Base-by-base conservation (phyloP, 2,797 vertebrate genomes). In the Enteromius thamalakanensis region DNA sequence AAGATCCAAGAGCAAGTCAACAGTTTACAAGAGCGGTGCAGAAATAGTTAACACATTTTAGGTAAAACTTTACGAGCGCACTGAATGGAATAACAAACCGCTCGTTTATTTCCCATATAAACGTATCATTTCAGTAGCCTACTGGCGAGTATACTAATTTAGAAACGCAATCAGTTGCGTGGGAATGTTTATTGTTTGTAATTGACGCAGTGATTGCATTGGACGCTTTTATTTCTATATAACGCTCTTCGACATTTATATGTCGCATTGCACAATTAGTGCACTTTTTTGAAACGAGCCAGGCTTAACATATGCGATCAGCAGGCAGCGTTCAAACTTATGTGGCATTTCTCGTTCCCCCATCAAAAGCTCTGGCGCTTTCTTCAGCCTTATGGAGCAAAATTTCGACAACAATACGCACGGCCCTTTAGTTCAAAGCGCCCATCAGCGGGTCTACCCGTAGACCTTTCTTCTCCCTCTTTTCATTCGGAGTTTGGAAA, bases 351-450 rank as follows among this genome's bases (percentile, higher is more conserved):
- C 93, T 95, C 94, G 93, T 94, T 91, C 87, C 84, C 88, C 91
- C 94, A 94, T 95, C 95, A 95, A 96, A 96, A 95, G 96, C 93
- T 67, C 89, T 90, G 89, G 86, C 87, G 89, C 92, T 96, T 96
- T 96, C 95, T 96, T 91, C 89, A 87, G 93, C 96, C 96, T 92
- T 96, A 96, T 96, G 96, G 96, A 95, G 94, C 94, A 93, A 95
- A 95, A 96, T 94, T 92, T 95, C 92, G 90, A 88, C 92, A 94
- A 96, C 95, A 96, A 96, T 95, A 87, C 93, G 88, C 86, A 88
- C 89, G 93, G 93, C 90, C 95, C 93, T 94, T 94, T 93, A 95
- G 94, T 96, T 97, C 95, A 96, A 96, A 96, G 95, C 94, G 86
- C 92, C 93, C 94, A 96, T 94, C 92, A 92, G 94, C 92, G 93